These are phyloP conservation scores for Nemotelus pantherinus DNA, from an alignment of 2,888 invertebrate genomes.

Conservation along the genomic window DNA sequence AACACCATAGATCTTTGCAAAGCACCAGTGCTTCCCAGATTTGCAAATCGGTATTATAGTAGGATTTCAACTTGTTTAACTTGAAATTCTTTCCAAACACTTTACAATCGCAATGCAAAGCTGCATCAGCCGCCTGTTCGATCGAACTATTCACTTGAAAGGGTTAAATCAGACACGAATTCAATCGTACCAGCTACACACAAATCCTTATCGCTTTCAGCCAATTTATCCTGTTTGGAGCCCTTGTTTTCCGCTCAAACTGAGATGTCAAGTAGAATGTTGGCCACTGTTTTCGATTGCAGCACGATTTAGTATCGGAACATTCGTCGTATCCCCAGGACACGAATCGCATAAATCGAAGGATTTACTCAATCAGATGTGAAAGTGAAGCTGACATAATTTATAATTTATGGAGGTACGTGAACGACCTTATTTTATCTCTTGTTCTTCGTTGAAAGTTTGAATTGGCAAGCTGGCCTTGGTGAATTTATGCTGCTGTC, in stretches of 20 bases:
- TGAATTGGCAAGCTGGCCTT: not conserved
- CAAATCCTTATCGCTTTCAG: slow-evolving; percentile 44
- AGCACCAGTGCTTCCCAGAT: too few relatives aligned
- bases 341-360: slow-evolving; percentile 45
- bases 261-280: slow-evolving; percentile 61
- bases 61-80: too few relatives aligned
- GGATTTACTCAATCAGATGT: slow-evolving; percentile 54
- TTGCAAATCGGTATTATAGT: too few relatives aligned
- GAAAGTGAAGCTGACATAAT: slow-evolving; percentile 53
- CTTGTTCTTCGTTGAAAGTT: too few relatives aligned
- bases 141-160: too few relatives aligned
- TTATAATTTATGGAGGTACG: slow-evolving; percentile 50
- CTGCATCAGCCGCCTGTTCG: too few relatives aligned
- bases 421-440: slow-evolving; percentile 1
- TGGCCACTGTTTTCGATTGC: slow-evolving; percentile 23
- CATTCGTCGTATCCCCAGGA: slow-evolving; percentile 26
- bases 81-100: too few relatives aligned
- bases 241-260: slow-evolving; percentile 64
- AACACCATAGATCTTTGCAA: too few relatives aligned
- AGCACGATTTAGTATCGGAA: not conserved
- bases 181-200: not conserved
- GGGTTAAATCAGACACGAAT: too few relatives aligned
- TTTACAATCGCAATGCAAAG: too few relatives aligned
- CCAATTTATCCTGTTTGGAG: slow-evolving; percentile 53
- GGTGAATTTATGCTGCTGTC: slow-evolving; percentile 38